These are phyloP conservation scores for Lepas anatifera DNA, from an alignment of 2,888 invertebrate species.

Conservation along the genomic window DNA sequence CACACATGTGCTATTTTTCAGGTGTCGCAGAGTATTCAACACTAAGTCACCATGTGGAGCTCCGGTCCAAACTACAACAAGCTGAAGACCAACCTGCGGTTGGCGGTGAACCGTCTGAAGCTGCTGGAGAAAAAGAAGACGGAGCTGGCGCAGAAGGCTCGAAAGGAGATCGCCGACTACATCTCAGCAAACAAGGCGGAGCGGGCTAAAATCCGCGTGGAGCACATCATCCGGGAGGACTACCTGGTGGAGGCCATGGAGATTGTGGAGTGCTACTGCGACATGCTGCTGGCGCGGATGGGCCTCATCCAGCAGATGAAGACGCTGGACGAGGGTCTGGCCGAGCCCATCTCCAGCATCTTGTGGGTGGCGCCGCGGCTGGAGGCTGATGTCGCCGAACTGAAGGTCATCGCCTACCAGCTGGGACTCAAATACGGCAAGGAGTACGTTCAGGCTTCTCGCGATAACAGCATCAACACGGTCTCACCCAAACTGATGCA, in stretches of 20 bases:
- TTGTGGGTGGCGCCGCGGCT: slow-evolving; percentile 94
- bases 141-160: slow-evolving; percentile 87
- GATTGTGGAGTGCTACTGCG: slow-evolving; percentile 98
- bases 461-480: slow-evolving; percentile 63
- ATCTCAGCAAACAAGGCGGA: slow-evolving; percentile 62
- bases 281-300: slow-evolving; percentile 86
- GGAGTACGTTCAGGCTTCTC: slow-evolving; percentile 65
- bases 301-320: slow-evolving; percentile 86
- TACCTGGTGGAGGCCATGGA: slow-evolving; percentile 99
- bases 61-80: slow-evolving; percentile 86
- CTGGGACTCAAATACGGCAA: slow-evolving; percentile 86
- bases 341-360: slow-evolving; percentile 89
- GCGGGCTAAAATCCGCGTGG: slow-evolving; percentile 86
- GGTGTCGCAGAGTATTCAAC: too few relatives aligned
- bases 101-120: slow-evolving; percentile 87
- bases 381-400: slow-evolving; percentile 38
- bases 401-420: slow-evolving; percentile 61
- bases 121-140: slow-evolving; percentile 94
- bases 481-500: slow-evolving; percentile 86
- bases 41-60: slow-evolving; percentile 70
- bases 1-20: too few relatives aligned
- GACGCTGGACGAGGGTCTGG: slow-evolving; percentile 76
- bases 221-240: slow-evolving; percentile 97
- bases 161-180: slow-evolving; percentile 96
- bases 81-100: slow-evolving; percentile 86